These are phyloP conservation scores for Meles meles DNA, from an alignment of 2,113 vertebrate species.

Conservation along the genomic window DNA sequence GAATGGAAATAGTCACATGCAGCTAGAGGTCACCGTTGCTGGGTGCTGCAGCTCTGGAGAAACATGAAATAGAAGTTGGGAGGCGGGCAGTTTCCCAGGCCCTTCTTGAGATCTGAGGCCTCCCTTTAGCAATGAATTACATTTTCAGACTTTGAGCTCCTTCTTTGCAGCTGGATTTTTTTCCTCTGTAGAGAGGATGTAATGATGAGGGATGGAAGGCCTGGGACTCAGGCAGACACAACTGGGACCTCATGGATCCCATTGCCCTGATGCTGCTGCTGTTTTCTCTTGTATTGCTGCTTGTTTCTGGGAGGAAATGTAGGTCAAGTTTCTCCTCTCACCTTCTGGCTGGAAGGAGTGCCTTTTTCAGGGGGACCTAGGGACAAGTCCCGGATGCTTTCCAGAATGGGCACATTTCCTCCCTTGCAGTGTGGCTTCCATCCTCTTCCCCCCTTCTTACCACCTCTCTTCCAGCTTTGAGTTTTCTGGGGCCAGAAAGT, in stretches of 20 bases:
- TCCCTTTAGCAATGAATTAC: not conserved
- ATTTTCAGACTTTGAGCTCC: not conserved
- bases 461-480: not conserved
- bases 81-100: not conserved
- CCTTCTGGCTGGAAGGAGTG: not conserved
- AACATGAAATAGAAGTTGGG: not conserved
- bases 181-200: not conserved
- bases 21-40: not conserved
- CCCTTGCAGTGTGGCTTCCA: not conserved
- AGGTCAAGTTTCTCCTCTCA: not conserved
- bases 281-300: not conserved
- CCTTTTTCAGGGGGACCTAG: not conserved
- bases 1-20: not conserved
- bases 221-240: too few relatives aligned
- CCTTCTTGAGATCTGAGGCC: not conserved
- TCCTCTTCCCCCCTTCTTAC: not conserved
- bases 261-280: not conserved
- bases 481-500: not conserved
- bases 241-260: not conserved
- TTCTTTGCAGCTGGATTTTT: not conserved
- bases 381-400: not conserved
- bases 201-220: not conserved
- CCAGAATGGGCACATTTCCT: not conserved
- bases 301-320: not conserved
- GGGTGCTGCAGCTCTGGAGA: not conserved